phyloP scores from a whole-genome alignment of 2,888 invertebrate genomes.

The Augiades crinisus region DNA sequence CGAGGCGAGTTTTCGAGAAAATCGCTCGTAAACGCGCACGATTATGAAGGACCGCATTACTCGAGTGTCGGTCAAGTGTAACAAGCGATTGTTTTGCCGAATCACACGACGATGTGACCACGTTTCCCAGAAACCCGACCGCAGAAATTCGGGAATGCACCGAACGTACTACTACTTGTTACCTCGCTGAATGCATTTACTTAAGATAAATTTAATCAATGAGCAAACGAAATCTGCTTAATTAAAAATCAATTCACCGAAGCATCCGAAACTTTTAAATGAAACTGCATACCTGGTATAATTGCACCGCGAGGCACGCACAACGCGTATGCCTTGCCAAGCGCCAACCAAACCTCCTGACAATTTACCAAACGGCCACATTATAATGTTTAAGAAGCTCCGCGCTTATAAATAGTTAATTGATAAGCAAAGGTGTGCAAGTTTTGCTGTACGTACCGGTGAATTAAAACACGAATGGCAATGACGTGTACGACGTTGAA shows the following conservation, averaged over 20 bases:
- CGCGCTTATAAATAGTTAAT: constrained; percentile 23
- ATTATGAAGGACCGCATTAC: constrained; percentile 53
- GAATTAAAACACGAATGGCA: constrained; percentile 17
- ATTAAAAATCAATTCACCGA: constrained; percentile 19
- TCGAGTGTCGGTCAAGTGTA: constrained; percentile 38
- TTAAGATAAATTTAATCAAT: constrained; percentile 24
- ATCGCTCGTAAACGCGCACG: constrained; percentile 59
- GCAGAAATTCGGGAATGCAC: constrained; percentile 19
- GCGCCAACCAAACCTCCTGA: constrained; percentile 11
- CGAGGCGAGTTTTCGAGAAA: constrained; percentile 68
- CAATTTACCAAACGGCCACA: constrained; percentile 21
- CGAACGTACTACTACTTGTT: constrained; percentile 19
- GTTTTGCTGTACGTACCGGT: constrained; percentile 15
- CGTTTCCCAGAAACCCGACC: constrained; percentile 15
- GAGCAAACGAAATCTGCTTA: constrained; percentile 17
- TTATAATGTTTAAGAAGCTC: constrained; percentile 16
- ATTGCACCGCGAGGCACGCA: constrained; percentile 33
- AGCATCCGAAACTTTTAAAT: constrained; percentile 38
- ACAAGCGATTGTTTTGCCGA: constrained; percentile 34
- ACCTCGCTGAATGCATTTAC: constrained; percentile 16
- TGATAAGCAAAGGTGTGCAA: constrained; percentile 21
- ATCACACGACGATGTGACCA: constrained; percentile 19
- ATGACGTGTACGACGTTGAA: constrained; percentile 13
- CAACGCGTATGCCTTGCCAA: constrained; percentile 18
- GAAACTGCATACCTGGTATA: constrained; percentile 35